Conservation (phyloP, 2,888 invertebrate genomes). For the Catocala fraxini region DNA sequence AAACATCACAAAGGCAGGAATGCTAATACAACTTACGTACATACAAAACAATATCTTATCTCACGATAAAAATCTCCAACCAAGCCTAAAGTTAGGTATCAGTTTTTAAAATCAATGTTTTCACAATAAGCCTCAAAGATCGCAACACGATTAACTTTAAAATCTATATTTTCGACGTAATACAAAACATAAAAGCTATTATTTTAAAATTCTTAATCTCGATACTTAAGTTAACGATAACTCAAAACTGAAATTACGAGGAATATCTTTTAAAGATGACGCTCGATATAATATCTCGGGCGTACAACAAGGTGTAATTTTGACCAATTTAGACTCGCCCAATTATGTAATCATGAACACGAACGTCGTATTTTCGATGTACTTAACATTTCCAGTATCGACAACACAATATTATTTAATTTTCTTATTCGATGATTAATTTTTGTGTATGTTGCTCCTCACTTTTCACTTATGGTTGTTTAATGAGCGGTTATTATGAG, state of each 20-base stretch:
- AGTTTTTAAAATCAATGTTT: neutral
- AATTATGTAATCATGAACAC: constrained; percentile 50
- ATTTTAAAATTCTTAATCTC: constrained; percentile 36
- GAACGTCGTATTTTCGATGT: constrained; percentile 40
- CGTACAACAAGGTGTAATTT: constrained; percentile 47
- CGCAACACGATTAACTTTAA: constrained; percentile 17
- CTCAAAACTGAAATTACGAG: constrained; percentile 36
- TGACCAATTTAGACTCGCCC: constrained; percentile 40
- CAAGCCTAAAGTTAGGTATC: neutral
- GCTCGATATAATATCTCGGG: constrained; percentile 29
- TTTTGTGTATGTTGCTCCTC: constrained; percentile 22
- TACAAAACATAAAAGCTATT: constrained; percentile 27
- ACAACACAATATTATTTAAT: constrained; percentile 38
- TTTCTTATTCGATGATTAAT: constrained; percentile 28
- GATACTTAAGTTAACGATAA: constrained; percentile 44
- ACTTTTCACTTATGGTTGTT: constrained; percentile 21
- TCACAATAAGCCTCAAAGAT: constrained; percentile 3
- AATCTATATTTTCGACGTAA: constrained; percentile 26
- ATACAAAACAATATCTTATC: neutral
- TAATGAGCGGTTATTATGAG: neutral
- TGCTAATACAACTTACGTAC: neutral
- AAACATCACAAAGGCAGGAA: no score
- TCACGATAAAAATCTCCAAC: neutral
- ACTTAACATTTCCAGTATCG: constrained; percentile 39
- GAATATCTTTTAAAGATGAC: constrained; percentile 37